Base-by-base conservation (phyloP, 2,888 invertebrate genomes). In the Lacanobia wlatinum region DNA sequence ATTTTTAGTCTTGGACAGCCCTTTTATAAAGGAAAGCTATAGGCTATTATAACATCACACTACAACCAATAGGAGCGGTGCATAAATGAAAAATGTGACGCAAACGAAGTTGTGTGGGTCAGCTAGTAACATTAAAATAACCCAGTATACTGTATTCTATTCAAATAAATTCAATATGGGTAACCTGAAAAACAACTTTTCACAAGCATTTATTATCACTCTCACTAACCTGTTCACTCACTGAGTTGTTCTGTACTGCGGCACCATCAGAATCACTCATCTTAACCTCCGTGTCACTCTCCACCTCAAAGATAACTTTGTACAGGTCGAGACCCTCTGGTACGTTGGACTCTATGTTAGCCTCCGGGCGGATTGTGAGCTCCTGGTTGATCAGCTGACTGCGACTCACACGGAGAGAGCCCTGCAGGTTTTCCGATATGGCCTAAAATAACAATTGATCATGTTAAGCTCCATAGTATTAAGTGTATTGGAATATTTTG, bases 341-440 rank as follows among this genome's bases (percentile, higher is more conserved):
- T 1, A 95, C 95, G 92, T 96, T 94, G 0, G 95, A 91, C 72
- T 94, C 94, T 59, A 96, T 95, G 76, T 96, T 96, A 9, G 96
- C 96, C 78, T 96, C 96, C 0, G 96, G 96, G 71, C 94, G 87
- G 73, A 96, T 94, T 21, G 93, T 94, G 23, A 96, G 87, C 83
- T 95, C 95, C 72, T 96, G 96, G 78, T 92, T 92, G 53, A 95
- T 93, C 10, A 95, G 87, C 85, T 95, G 94, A 76, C 96, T 95
- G 59, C 92, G 90, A 76, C 94, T 95, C 52, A 93, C 89, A 28
- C 94, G 90, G 4, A 95, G 86, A 6, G 95, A 95, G 63, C 90
- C 87, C 80, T 95, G 94, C 21, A 95, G 86, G 43, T 93, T 93
- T 85, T 96, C 96, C 78, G 94, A 91, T 90, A 96, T 94, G 1